These are phyloP conservation scores for Alosa alosa DNA, from an alignment of 2,113 vertebrate species.

Conservation along the genomic window DNA sequence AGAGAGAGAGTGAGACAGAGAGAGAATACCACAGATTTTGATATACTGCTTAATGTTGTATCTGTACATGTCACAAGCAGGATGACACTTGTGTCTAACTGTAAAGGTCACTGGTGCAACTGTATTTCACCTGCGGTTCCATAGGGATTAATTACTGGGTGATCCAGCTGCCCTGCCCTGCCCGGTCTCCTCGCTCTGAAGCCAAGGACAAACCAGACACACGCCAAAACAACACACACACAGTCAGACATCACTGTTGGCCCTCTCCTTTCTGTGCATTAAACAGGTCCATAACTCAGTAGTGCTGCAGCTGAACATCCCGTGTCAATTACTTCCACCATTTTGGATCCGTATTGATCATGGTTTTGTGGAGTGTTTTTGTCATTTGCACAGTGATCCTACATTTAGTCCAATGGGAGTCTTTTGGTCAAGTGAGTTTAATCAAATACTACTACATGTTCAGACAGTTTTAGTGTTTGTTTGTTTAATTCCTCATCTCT, in stretches of 20 bases:
- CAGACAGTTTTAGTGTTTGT: no score
- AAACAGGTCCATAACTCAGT: background rate
- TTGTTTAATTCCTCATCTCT: no score
- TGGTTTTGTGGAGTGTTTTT: background rate
- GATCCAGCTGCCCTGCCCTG: conserved; percentile 31
- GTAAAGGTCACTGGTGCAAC: conserved; percentile 43
- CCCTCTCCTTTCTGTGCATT: background rate
- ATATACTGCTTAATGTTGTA: background rate
- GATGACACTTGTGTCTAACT: background rate
- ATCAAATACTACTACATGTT: background rate
- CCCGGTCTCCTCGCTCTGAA: background rate
- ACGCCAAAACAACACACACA: conserved; percentile 16
- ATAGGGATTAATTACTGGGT: conserved; percentile 48
- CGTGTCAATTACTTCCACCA: background rate
- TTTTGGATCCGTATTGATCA: background rate
- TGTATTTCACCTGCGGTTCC: conserved; percentile 41
- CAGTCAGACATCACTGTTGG: background rate
- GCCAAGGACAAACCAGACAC: conserved; percentile 10
- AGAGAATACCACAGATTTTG: background rate
- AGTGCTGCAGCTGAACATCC: background rate
- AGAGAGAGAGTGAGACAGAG: background rate
- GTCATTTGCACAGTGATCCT: background rate
- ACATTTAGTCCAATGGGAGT: background rate
- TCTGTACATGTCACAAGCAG: background rate
- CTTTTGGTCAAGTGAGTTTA: background rate